Conservation (phyloP, 2,113 vertebrate genomes). For the Saguinus midas region DNA sequence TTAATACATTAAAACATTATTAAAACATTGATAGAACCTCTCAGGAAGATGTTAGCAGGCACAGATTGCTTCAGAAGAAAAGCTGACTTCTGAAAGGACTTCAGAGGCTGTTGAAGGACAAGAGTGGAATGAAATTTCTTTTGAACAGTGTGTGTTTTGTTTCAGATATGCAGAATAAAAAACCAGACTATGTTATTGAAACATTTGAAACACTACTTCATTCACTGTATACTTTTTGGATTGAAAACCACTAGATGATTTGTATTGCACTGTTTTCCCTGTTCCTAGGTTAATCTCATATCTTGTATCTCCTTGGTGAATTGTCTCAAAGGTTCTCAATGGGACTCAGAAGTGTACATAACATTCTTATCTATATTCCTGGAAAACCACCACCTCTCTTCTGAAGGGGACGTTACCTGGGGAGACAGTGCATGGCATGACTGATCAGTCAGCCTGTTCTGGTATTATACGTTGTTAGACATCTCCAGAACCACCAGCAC, state of each 20-base stretch:
- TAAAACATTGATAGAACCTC: constrained; percentile 18
- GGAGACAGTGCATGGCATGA: not conserved
- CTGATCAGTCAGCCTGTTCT: not conserved
- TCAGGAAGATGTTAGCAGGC: not conserved
- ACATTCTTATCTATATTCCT: not conserved
- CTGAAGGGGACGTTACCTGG: not conserved
- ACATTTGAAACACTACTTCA: not conserved
- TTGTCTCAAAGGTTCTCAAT: not conserved
- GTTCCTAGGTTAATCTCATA: not conserved
- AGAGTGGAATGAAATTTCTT: not conserved
- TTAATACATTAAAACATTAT: constrained; percentile 47
- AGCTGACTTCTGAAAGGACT: not conserved
- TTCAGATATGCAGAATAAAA: constrained; percentile 20
- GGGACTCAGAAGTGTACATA: not conserved
- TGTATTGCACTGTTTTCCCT: not conserved
- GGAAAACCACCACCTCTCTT: not conserved
- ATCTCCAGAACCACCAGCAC: not conserved
- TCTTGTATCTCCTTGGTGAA: not conserved
- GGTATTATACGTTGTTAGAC: not conserved
- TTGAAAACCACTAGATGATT: not conserved
- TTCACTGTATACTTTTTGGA: not conserved
- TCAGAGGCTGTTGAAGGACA: not conserved
- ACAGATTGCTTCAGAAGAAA: constrained; percentile 8
- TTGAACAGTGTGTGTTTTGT: not conserved
- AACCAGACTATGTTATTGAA: not conserved